Conservation (phyloP, 2,797 vertebrate species). For the Scarus forsteni region DNA sequence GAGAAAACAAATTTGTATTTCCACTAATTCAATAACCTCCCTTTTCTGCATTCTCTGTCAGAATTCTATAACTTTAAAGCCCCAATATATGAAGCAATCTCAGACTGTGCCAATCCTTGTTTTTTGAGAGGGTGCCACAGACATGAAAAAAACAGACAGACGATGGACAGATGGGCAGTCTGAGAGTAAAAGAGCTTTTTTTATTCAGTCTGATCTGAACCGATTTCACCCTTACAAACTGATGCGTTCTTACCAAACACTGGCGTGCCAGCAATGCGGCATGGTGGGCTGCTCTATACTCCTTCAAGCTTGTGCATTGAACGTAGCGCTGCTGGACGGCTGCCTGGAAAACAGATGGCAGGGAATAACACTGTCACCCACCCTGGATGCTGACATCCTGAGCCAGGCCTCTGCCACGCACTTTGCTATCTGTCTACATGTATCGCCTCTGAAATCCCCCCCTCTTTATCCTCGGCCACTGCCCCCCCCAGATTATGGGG, state of each 20-base stretch:
- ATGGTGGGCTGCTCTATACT: slow-evolving; percentile 61
- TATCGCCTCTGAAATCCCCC: slow-evolving; percentile 66
- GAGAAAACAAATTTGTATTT: slow-evolving; percentile 64
- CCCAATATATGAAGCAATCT: slow-evolving; percentile 43
- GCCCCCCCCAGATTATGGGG: slow-evolving; percentile 78
- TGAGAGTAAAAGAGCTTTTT: slow-evolving; percentile 52
- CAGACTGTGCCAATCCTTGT: slow-evolving; percentile 40
- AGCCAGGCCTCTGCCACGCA: slow-evolving; percentile 65
- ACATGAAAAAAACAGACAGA: slow-evolving; percentile 65
- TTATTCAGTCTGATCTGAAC: slow-evolving; percentile 48
- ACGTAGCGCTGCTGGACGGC: slow-evolving; percentile 75
- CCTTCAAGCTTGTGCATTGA: slow-evolving; percentile 69
- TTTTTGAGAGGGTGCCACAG: slow-evolving; percentile 50
- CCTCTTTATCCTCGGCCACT: slow-evolving; percentile 59
- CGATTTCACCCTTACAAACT: slow-evolving; percentile 50
- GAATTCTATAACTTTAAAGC: slow-evolving; percentile 62
- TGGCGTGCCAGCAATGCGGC: slow-evolving; percentile 53
- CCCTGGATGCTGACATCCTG: slow-evolving; percentile 79
- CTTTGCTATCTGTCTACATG: slow-evolving; percentile 74
- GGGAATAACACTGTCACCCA: slow-evolving; percentile 82
- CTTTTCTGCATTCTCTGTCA: slow-evolving; percentile 24
- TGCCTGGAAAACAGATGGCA: slow-evolving; percentile 87
- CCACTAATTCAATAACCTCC: slow-evolving; percentile 60
- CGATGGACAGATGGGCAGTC: slow-evolving; percentile 72
- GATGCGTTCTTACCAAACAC: slow-evolving; percentile 51